A percentile compares a stretch with the other conserved stretches of the same genome.
Conservation (phyloP, 2,888 invertebrate species). For the Drosophila fungiperda region DNA sequence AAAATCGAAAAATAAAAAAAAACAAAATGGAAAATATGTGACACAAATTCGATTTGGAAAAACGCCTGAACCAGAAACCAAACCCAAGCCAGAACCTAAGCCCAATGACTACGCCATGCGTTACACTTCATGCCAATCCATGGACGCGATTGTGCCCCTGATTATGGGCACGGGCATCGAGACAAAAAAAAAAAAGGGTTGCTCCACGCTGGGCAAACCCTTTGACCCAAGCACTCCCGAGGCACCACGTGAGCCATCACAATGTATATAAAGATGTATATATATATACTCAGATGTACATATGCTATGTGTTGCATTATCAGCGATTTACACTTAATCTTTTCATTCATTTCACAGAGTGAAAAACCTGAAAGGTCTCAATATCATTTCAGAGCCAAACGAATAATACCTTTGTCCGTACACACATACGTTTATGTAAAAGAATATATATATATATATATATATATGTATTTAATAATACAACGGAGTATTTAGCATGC, state of each 20-base stretch:
- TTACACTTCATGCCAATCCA: slow-evolving; percentile 26
- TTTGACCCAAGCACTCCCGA: slow-evolving; percentile 28
- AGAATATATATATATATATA: neutral
- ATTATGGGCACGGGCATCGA: slow-evolving; percentile 50
- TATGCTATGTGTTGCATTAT: slow-evolving; percentile 33
- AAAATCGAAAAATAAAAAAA: slow-evolving; percentile 4
- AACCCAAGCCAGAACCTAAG: slow-evolving; percentile 23
- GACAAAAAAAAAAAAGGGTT: slow-evolving; percentile 56
- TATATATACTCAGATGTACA: slow-evolving; percentile 23
- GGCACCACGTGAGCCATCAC: slow-evolving; percentile 3
- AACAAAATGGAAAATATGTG: slow-evolving; percentile 42
- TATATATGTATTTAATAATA: neutral
- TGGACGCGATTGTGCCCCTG: slow-evolving; percentile 54
- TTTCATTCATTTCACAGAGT: slow-evolving; percentile 32
- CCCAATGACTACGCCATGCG: slow-evolving; percentile 40
- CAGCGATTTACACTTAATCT: slow-evolving; percentile 59
- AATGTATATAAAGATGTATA: neutral
- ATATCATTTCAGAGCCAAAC: slow-evolving; percentile 3
- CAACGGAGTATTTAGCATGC: neutral
- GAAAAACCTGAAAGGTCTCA: slow-evolving; percentile 9
- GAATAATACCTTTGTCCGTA: neutral
- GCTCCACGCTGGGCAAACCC: slow-evolving; percentile 34
- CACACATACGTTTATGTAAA: neutral
- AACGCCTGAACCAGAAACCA: slow-evolving; percentile 24
- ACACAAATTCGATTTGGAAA: slow-evolving; percentile 65